Evolutionary conservation across 2,113 vertebrate species (phyloP).

Genomic region (Chascanopsetta lugubris): DNA sequence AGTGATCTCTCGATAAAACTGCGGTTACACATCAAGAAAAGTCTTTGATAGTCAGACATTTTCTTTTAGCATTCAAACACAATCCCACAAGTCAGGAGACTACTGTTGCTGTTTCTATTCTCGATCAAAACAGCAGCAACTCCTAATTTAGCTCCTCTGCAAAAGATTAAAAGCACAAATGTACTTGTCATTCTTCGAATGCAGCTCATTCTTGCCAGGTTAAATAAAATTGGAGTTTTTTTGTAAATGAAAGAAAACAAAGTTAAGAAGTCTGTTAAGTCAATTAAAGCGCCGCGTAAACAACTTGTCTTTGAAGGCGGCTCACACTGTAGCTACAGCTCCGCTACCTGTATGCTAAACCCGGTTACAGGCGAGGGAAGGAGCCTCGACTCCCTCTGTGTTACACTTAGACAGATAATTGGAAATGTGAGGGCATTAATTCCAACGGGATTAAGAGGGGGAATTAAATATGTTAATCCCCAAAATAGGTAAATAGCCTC

Average conservation of each 20-base stretch:
- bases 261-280: constrained; percentile 63
- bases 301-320: constrained; percentile 73
- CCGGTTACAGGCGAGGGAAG: constrained; percentile 76
- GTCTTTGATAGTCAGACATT: constrained; percentile 13
- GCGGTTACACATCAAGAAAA: constrained; percentile 7
- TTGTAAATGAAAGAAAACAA: constrained; percentile 27
- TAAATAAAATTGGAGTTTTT: constrained; percentile 42
- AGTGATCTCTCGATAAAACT: constrained; percentile 16
- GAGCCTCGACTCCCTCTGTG: constrained; percentile 75
- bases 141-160: no score
- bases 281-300: constrained; percentile 71
- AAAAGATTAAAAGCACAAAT: not conserved
- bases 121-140: not conserved
- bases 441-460: constrained; percentile 84
- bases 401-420: constrained; percentile 86
- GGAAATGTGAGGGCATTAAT: constrained; percentile 86
- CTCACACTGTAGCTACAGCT: constrained; percentile 65
- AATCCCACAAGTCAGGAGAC: not conserved
- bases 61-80: constrained; percentile 15
- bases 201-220: constrained; percentile 8
- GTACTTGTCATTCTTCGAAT: not conserved
- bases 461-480: constrained; percentile 89
- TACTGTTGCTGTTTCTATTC: constrained; percentile 7
- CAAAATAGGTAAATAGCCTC: constrained; percentile 88
- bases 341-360: constrained; percentile 73